phyloP scores from a whole-genome alignment of 2,113 vertebrate species.

The Naja naja region DNA sequence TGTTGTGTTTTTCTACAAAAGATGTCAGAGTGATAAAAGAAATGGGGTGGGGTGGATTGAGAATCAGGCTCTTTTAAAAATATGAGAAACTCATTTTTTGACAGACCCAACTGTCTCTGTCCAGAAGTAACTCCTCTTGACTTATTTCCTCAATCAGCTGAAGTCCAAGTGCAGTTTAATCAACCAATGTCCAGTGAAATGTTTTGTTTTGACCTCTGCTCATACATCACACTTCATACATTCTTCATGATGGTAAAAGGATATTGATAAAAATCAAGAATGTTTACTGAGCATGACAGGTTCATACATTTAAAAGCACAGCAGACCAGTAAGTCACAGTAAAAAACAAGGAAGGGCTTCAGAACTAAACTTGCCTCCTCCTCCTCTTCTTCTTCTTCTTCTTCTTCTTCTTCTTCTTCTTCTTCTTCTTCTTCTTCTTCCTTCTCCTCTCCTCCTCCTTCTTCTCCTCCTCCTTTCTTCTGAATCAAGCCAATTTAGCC shows the following conservation, averaged over 20 bases:
- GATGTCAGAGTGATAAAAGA: background rate
- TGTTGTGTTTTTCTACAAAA: background rate
- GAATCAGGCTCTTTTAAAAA: background rate
- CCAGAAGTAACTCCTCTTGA: background rate
- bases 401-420: no score
- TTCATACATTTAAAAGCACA: background rate
- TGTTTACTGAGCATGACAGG: background rate
- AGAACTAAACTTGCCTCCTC: background rate
- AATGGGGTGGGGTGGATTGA: background rate
- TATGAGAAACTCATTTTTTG: background rate
- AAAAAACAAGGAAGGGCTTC: background rate
- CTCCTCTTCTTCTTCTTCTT: no score
- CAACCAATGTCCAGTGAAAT: background rate
- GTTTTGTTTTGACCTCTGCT: constrained; percentile 12
- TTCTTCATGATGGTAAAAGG: background rate
- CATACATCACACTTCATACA: background rate
- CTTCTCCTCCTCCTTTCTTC: no score
- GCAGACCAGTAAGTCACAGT: background rate
- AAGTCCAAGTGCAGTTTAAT: background rate
- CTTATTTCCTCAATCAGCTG: background rate
- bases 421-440: no score
- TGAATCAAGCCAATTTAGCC: background rate
- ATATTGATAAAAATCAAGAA: background rate
- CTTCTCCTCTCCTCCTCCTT: no score
- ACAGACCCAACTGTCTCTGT: background rate